Evolutionary conservation across 1,140 invertebrate genomes (phyloP), one percentile per base, ranked within the genome.

Genomic region (Bacillus rossius): DNA sequence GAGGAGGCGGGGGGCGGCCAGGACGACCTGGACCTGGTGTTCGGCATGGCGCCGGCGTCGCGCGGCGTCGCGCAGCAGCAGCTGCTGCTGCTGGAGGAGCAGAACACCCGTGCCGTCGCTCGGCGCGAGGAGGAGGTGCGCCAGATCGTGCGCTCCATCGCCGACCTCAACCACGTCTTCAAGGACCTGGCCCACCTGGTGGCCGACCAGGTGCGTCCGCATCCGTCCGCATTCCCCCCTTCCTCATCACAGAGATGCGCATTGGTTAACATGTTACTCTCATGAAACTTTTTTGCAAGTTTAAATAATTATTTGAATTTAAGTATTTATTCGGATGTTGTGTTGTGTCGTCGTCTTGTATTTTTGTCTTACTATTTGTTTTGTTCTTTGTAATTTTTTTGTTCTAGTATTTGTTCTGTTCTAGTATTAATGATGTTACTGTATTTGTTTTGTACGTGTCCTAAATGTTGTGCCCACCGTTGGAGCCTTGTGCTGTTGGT

Each of bases 141-240:
- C 23, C 85, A 89, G 65, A 92, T 98, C 65, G 91, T 97, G 1
- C 84, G 88, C 67, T 96, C 93, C 5, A 96, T 98, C 67, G 80
- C 89, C 26, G 94, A 98, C 72, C 79, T 98, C 40, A 97, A 97
- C 74, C 84, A 93, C 62, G 89, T 98, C 62, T 98, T 98, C 71
- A 93, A 94, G 76, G 84, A 86, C 65, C 67, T 86, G 25, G 76
- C 81, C 4, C 70, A 76, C 2, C 81, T 86, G 74, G 81, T 86
- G 22, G 75, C 78, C 23, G 82, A 85, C 64, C 84, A 85, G 77
- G 84, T 84, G 72, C 66, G 55, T 16, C 0, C 3, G 8, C 38
- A 3, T 8, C 42, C 20, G 3, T 16, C 16, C 16, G 3, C 7
- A 45, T 13, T 45, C 16, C 16, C 7, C 16, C 16, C 16, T 4